Base-by-base conservation (phyloP, 2,113 vertebrate genomes). In the Myodes glareolus region DNA sequence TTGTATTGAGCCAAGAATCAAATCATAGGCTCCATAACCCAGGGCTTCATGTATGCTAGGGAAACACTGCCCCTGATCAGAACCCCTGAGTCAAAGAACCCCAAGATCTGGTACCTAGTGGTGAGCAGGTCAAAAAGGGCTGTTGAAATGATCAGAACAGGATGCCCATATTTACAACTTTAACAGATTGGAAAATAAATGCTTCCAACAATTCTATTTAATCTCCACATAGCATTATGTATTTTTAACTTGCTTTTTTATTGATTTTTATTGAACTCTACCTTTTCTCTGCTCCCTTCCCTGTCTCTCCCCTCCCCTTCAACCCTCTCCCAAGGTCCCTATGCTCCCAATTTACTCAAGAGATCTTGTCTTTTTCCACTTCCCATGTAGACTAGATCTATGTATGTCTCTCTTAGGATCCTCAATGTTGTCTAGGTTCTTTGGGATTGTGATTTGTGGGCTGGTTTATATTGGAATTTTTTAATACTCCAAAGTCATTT, bases 401-500 rank as follows among this genome's bases (percentile, higher is more conserved):
- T 16, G 52, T 55, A 55, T 55, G 52, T 55, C 52, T 55, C 52
- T 55, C 14, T 55, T 55, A 55, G 52, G 52, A 14, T 55, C 52
- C 52, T 55, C 52, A 55, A 16, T 55, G 52, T 17, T 55, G 52
- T 55, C 55, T 55, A 55, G 55, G 14, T 55, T 55, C 50, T 55
- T 16, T 55, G 55, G 55, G 55, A 55, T 55, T 55, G 55, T 55
- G 55, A 55, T 55, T 16, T 55, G 55, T 55, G 55, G 13, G 16
- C 16, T 55, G 55, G 55, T 55, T 55, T 39, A 91, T 92, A 75
- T 89, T 86, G 19, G 70, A 76, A 50, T 39, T 96, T 91, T 91
- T n/a, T 45, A 97, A 84, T 68, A 92, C 16, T 77, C 31, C 87
- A 80, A 95, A 96, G 70, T 90, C n/a, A 91, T 55, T 95, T 94